Evolutionary conservation across 2,797 vertebrate genomes (phyloP).

Genomic region (Xerus rutilus): DNA sequence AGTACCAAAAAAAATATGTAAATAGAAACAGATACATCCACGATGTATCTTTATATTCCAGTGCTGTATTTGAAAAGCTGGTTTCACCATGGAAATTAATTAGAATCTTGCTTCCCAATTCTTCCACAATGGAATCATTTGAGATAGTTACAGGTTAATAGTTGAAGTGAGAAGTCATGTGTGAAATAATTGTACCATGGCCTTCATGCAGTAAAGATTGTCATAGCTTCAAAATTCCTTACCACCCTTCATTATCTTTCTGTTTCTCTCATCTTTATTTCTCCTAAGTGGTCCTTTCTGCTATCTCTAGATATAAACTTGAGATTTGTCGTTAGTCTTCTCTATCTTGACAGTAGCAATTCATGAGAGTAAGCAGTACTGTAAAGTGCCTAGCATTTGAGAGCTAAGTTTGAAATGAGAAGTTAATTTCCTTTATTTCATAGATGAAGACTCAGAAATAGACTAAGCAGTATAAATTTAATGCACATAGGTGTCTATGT

Average conservation of each 20-base stretch:
- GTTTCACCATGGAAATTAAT: background rate
- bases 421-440: constrained; percentile 28
- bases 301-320: background rate
- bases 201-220: background rate
- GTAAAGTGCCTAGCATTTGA: background rate
- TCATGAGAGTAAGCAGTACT: background rate
- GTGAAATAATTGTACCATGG: background rate
- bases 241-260: background rate
- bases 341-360: background rate
- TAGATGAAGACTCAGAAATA: background rate
- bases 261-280: constrained; percentile 9
- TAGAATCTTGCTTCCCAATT: background rate
- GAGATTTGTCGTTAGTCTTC: background rate
- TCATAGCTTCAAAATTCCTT: background rate
- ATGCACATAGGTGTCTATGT: background rate
- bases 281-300: background rate
- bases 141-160: background rate
- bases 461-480: background rate
- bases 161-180: background rate
- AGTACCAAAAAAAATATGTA: background rate
- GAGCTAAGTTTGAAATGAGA: constrained; percentile 1
- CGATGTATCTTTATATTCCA: background rate
- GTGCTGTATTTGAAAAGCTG: background rate
- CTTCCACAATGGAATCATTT: background rate
- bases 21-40: background rate